Percentiles rank a stretch among this genome's conserved stretches.
phyloP scores from a whole-genome alignment of 1,140 invertebrate genomes.

The Dreissena rostriformis region DNA sequence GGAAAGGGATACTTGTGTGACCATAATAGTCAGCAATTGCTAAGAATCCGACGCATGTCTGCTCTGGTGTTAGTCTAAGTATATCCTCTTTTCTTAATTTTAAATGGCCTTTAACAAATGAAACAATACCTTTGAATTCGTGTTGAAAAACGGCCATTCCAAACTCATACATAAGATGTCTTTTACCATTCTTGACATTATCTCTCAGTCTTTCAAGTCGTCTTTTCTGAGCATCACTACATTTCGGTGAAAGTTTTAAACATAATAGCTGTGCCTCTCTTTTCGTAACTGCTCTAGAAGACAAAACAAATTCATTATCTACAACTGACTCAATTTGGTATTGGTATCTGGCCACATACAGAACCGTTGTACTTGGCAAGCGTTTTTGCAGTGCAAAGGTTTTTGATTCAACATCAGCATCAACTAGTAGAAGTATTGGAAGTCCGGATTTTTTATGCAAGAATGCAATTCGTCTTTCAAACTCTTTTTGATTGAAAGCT shows the following conservation, averaged over 20 bases:
- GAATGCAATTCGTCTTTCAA: conserved; percentile 46
- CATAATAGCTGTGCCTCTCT: conserved; percentile 36
- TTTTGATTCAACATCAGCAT: conserved; percentile 66
- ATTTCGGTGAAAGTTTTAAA: conserved; percentile 39
- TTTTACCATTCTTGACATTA: conserved; percentile 22
- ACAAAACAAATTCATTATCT: conserved; percentile 8
- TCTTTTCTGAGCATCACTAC: conserved; percentile 14
- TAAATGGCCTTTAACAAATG: conserved; percentile 61
- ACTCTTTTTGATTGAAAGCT: not conserved
- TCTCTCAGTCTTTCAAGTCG: conserved; percentile 26
- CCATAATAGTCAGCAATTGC: conserved; percentile 62
- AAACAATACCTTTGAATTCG: conserved; percentile 56
- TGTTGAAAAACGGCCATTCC: conserved; percentile 58
- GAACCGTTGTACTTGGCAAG: conserved; percentile 34
- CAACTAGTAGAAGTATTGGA: conserved; percentile 60
- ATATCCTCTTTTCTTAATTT: conserved; percentile 22
- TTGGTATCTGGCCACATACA: conserved; percentile 58
- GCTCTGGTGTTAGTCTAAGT: conserved; percentile 15
- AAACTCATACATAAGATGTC: conserved; percentile 61
- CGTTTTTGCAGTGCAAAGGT: conserved; percentile 39
- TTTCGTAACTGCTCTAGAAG: conserved; percentile 39
- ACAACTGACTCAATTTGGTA: conserved; percentile 10
- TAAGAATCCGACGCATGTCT: conserved; percentile 57
- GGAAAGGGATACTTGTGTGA: conserved; percentile 58
- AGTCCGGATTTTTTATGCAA: conserved; percentile 51